Conservation (phyloP, 2,888 invertebrate genomes). For the Lasioglossum zephyrum region DNA sequence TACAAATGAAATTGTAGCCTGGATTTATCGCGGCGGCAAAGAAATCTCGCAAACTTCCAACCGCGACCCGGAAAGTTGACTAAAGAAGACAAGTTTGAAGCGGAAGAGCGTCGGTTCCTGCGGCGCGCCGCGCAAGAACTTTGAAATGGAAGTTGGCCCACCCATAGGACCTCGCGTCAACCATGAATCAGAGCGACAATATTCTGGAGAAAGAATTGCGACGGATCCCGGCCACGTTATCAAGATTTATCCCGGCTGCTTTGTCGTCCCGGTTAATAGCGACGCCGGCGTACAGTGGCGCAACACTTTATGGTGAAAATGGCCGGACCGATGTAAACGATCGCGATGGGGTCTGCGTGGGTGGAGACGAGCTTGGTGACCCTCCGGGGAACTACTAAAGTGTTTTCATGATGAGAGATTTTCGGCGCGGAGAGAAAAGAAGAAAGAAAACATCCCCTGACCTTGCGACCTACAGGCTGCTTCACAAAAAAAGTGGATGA, state of each 20-base stretch:
- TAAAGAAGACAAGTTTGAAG: constrained; percentile 13
- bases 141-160: constrained; percentile 13
- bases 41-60: background rate
- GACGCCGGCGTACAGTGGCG: constrained; percentile 30
- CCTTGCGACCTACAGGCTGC: constrained; percentile 30
- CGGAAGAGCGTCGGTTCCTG: constrained; percentile 6
- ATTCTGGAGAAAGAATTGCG: constrained; percentile 33
- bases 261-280: constrained; percentile 52
- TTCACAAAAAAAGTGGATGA: background rate
- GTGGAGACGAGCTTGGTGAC: constrained; percentile 40
- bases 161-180: constrained; percentile 14
- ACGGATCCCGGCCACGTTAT: constrained; percentile 36
- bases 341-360: constrained; percentile 15
- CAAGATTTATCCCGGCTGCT: constrained; percentile 49
- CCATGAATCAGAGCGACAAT: constrained; percentile 46
- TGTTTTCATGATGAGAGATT: constrained; percentile 72
- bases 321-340: constrained; percentile 53
- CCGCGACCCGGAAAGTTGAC: background rate
- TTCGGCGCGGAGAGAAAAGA: constrained; percentile 46
- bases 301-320: constrained; percentile 58
- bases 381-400: constrained; percentile 69
- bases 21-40: background rate
- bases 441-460: constrained; percentile 29
- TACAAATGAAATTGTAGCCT: background rate
- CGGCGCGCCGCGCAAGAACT: background rate